Percentiles rank a stretch among this genome's conserved stretches.
These are phyloP conservation scores for Pogonus chalceus DNA, from an alignment of 1,140 invertebrate species.

Conservation along the genomic window DNA sequence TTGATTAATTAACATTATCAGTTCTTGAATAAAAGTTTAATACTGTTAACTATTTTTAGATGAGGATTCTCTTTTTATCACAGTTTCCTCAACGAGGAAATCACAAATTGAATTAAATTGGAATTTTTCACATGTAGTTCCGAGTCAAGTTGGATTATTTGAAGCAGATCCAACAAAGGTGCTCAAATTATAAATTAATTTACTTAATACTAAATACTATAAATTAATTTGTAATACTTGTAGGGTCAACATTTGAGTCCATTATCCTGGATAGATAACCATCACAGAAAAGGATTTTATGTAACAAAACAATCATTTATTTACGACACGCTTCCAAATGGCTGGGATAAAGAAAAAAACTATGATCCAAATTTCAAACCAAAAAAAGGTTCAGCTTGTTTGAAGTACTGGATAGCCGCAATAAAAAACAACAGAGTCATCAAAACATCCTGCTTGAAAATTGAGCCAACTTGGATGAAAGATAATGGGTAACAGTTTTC, in stretches of 20 bases:
- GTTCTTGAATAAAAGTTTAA: too few species aligned
- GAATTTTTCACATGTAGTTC: constrained; percentile 16
- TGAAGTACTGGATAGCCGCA: constrained; percentile 45
- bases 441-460: constrained; percentile 46
- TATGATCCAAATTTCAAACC: constrained; percentile 22
- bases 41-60: too few species aligned
- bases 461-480: constrained; percentile 58
- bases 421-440: constrained; percentile 39
- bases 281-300: constrained; percentile 33
- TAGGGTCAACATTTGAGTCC: constrained; percentile 2
- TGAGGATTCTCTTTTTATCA: background rate
- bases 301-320: constrained; percentile 36
- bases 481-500: constrained; percentile 42
- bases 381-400: constrained; percentile 35
- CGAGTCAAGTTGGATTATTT: too few species aligned
- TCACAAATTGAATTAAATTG: constrained; percentile 21
- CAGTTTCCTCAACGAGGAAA: constrained; percentile 2
- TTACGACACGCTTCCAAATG: constrained; percentile 29
- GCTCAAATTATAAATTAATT: background rate
- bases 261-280: constrained; percentile 20
- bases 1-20: too few species aligned
- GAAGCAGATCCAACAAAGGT: background rate
- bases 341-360: constrained; percentile 30
- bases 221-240: background rate
- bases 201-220: background rate